Percentiles rank a stretch among this genome's conserved stretches.
Conservation (phyloP, 2,113 vertebrate species). For the Salvelinus sp. region DNA sequence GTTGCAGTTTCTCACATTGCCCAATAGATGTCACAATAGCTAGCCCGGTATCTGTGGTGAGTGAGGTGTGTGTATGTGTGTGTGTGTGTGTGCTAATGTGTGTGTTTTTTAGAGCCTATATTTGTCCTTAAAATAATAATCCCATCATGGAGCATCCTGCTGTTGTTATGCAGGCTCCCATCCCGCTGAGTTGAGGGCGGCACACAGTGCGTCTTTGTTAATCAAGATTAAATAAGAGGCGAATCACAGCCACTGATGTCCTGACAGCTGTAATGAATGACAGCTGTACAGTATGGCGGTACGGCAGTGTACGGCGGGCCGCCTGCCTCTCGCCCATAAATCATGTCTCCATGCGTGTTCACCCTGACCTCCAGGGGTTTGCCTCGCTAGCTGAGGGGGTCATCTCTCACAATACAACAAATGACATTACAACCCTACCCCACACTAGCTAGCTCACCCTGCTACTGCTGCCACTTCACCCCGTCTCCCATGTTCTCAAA, state of each 20-base stretch:
- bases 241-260: slow-evolving; percentile 21
- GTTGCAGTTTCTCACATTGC: slow-evolving; percentile 6
- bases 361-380: slow-evolving; percentile 2
- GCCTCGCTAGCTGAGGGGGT: neutral
- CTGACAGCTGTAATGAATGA: slow-evolving; percentile 37
- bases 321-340: slow-evolving; percentile 27
- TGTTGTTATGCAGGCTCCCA: slow-evolving; percentile 33
- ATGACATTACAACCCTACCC: neutral
- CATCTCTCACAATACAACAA: slow-evolving; percentile 6
- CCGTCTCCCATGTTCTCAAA: neutral
- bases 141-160: slow-evolving; percentile 6
- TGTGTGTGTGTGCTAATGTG: slow-evolving; percentile 5
- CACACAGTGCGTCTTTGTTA: slow-evolving; percentile 35
- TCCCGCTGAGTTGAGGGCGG: slow-evolving; percentile 21
- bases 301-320: neutral
- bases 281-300: slow-evolving; percentile 24
- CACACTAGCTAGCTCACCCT: no score
- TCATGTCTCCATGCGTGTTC: slow-evolving; percentile 15
- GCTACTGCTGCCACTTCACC: neutral
- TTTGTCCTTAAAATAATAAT: slow-evolving; percentile 17
- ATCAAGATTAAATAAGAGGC: slow-evolving; percentile 45
- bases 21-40: slow-evolving; percentile 29
- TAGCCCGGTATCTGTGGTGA: slow-evolving; percentile 4
- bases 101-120: neutral
- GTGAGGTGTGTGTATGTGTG: neutral